Percentiles rank a stretch among this genome's conserved stretches.
phyloP scores from a whole-genome alignment of 2,888 invertebrate species.

The Cinara cedri region DNA sequence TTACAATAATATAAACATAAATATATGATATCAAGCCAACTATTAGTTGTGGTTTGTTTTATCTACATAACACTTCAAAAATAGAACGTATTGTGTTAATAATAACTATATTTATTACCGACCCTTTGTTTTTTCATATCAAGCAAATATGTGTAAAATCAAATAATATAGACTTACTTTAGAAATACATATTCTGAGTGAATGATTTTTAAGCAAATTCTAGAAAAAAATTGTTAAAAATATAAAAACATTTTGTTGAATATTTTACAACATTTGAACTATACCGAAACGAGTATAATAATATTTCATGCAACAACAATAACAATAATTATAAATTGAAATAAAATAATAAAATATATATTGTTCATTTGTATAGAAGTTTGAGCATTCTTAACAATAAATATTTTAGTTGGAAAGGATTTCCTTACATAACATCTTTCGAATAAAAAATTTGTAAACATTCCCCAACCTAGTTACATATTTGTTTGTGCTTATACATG shows the following conservation, averaged over 20 bases:
- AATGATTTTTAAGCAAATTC: conserved; percentile 32
- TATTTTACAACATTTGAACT: conserved; percentile 2
- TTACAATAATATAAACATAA: neutral
- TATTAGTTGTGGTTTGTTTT: conserved; percentile 11
- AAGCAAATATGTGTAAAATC: conserved; percentile 39
- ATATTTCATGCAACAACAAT: neutral
- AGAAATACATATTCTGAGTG: conserved; percentile 25
- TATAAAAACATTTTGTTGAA: conserved; percentile 17
- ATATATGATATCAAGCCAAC: conserved; percentile 4
- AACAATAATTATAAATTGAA: neutral
- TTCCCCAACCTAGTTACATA: too few species aligned
- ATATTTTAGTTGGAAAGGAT: too few species aligned
- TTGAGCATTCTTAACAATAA: too few species aligned
- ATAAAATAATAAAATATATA: neutral
- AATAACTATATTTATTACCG: conserved; percentile 8
- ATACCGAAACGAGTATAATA: neutral
- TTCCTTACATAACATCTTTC: too few species aligned
- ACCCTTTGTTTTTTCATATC: conserved; percentile 20
- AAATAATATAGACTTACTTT: conserved; percentile 45
- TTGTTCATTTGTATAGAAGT: too few species aligned
- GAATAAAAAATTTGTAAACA: too few species aligned
- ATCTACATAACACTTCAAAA: conserved; percentile 2
- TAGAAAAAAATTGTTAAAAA: conserved; percentile 39
- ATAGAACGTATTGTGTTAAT: conserved; percentile 8
- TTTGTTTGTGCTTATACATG: too few species aligned